These are phyloP conservation scores for Rhipidura dahli DNA, from an alignment of 2,113 vertebrate genomes.

Conservation along the genomic window DNA sequence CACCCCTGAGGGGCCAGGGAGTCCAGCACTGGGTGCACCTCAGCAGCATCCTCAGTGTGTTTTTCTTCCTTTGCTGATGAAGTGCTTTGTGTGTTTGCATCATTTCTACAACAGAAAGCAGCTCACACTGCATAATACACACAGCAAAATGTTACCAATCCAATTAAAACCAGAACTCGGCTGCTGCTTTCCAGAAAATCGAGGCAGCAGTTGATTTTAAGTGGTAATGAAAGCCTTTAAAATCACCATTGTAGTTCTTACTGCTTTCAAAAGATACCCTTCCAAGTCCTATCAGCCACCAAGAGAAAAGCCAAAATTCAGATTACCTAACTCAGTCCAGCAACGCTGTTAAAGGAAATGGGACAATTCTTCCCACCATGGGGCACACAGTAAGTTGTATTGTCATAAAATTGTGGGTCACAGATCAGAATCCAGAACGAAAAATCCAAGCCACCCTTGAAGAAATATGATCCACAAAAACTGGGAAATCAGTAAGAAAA, in stretches of 20 bases:
- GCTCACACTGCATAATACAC: not conserved
- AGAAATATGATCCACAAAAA: not conserved
- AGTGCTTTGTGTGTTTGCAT: not conserved
- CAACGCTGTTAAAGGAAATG: not conserved
- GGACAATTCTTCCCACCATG: not conserved
- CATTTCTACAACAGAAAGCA: not conserved
- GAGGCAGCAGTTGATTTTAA: not conserved
- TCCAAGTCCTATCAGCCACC: not conserved
- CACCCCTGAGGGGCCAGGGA: rapidly evolving
- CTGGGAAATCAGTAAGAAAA: not conserved
- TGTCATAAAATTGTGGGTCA: not conserved
- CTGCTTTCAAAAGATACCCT: not conserved
- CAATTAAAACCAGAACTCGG: not conserved
- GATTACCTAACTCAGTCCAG: not conserved
- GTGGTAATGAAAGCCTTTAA: not conserved
- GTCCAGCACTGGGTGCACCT: not conserved
- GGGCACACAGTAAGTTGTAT: not conserved
- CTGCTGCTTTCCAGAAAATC: not conserved
- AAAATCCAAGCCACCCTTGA: not conserved
- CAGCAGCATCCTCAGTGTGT: not conserved
- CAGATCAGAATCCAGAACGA: not conserved
- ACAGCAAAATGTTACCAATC: not conserved
- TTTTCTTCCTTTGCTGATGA: not conserved
- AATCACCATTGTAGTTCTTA: not conserved
- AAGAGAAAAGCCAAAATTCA: not conserved